These are phyloP conservation scores for Sylvilagus floridanus DNA, from an alignment of 2,797 vertebrate genomes.

Conservation along the genomic window DNA sequence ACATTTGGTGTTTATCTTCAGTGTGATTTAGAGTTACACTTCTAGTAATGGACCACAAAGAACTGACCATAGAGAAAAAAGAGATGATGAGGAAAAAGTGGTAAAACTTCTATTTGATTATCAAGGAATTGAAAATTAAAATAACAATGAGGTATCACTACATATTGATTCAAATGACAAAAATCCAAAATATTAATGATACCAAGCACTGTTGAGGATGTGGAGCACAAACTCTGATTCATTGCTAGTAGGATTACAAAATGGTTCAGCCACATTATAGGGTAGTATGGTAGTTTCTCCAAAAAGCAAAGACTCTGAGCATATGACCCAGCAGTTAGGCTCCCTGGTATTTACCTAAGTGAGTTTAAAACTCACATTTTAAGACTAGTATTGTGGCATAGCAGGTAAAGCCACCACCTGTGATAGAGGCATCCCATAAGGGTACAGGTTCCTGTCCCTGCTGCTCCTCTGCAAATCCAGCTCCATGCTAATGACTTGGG, in stretches of 20 bases:
- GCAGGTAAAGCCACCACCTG: too few relatives aligned
- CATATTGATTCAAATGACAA: neutral
- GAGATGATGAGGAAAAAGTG: neutral
- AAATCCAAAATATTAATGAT: neutral
- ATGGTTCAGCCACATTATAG: neutral
- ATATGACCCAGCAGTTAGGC: neutral
- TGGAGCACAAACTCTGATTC: neutral
- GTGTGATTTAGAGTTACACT: neutral
- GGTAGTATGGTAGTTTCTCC: neutral
- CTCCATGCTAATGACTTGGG: too few relatives aligned
- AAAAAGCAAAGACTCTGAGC: neutral
- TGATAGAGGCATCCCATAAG: too few relatives aligned
- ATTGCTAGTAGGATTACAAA: neutral
- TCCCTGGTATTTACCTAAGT: neutral
- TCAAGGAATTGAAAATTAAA: neutral
- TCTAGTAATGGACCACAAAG: neutral
- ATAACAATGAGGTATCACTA: neutral
- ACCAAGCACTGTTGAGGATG: neutral
- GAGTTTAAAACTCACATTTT: neutral
- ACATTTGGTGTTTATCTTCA: neutral
- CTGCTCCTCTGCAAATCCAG: too few relatives aligned
- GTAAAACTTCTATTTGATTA: neutral
- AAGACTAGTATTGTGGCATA: too few relatives aligned
- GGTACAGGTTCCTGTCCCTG: too few relatives aligned
- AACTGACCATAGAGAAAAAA: neutral